Conservation (phyloP, 2,113 vertebrate species). For the Hippocampus barbouri region DNA sequence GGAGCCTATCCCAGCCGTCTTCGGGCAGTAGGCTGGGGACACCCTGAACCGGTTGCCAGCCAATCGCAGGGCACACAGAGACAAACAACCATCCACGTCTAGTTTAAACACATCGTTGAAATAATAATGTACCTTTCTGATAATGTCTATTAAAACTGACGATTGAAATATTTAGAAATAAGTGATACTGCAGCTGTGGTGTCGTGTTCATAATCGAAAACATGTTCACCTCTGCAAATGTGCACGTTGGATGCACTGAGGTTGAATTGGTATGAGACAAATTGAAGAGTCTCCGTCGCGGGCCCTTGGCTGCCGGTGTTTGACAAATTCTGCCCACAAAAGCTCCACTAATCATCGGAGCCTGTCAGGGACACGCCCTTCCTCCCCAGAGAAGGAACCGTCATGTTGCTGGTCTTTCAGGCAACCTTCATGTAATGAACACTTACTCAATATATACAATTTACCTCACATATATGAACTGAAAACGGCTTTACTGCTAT, state of each 20-base stretch:
- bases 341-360: conserved; percentile 66
- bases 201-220: neutral
- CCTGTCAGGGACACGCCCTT: conserved; percentile 59
- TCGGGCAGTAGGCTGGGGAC: too few relatives aligned
- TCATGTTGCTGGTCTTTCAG: conserved; percentile 40
- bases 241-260: conserved; percentile 22
- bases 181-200: neutral
- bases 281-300: conserved; percentile 61
- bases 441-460: conserved; percentile 12
- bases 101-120: too few relatives aligned
- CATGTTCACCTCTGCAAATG: conserved; percentile 3
- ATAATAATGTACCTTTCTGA: too few relatives aligned
- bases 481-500: neutral
- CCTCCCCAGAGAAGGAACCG: conserved; percentile 41
- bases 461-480: neutral
- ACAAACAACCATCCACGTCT: too few relatives aligned
- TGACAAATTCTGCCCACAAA: conserved; percentile 61
- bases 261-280: conserved; percentile 50
- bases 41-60: too few relatives aligned
- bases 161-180: too few relatives aligned
- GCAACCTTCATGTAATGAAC: conserved; percentile 30
- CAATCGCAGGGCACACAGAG: too few relatives aligned
- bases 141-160: too few relatives aligned
- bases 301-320: conserved; percentile 65
- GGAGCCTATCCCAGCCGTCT: too few relatives aligned